Evolutionary conservation across 2,113 vertebrate genomes (phyloP).

Genomic region (Pterocles gutturalis): DNA sequence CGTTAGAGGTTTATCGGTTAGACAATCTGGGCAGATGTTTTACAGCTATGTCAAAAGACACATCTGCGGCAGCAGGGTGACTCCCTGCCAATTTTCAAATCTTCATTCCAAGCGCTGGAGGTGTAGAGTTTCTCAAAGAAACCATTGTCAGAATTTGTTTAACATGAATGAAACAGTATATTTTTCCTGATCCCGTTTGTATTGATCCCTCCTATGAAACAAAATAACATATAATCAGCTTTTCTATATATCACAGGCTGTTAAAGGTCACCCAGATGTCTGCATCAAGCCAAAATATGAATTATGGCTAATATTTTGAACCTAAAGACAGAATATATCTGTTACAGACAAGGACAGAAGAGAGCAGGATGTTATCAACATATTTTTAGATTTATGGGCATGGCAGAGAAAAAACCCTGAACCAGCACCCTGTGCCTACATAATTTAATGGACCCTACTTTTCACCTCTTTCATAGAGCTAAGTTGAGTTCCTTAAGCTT

Average conservation of each 20-base stretch:
- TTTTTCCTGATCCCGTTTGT: neutral
- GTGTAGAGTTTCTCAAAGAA: neutral
- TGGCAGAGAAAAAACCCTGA: neutral
- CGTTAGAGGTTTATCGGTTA: neutral
- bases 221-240: constrained; percentile 28
- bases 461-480: neutral
- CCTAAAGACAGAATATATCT: neutral
- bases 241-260: constrained; percentile 38
- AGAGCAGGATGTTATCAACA: neutral
- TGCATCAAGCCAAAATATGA: constrained; percentile 19
- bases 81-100: neutral
- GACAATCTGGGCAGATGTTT: neutral
- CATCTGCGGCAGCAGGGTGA: neutral
- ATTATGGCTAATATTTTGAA: neutral
- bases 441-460: neutral
- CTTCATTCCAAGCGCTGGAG: rapidly evolving
- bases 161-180: neutral
- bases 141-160: neutral
- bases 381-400: neutral
- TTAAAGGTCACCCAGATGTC: constrained; percentile 42
- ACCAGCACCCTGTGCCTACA: neutral
- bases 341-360: neutral
- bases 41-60: neutral
- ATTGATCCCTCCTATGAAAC: constrained; percentile 36
- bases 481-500: neutral